phyloP scores from a whole-genome alignment of 2,113 vertebrate genomes.

The Tachuris rubrigastra region DNA sequence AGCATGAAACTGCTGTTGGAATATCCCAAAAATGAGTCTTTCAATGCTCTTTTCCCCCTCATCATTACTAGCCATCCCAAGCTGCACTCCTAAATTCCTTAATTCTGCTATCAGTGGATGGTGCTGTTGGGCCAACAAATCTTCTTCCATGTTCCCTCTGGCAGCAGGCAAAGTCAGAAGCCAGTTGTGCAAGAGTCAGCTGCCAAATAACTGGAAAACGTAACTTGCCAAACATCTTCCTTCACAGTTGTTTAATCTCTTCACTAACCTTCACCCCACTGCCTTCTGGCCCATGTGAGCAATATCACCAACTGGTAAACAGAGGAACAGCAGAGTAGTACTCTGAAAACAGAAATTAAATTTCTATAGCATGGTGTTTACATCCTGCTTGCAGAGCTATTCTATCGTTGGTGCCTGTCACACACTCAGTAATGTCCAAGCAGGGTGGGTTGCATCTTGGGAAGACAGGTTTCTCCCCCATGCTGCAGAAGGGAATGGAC shows the following conservation, averaged over 20 bases:
- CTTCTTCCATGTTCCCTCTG: background rate
- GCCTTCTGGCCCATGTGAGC: background rate
- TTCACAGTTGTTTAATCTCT: background rate
- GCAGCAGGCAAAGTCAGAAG: background rate
- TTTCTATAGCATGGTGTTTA: background rate
- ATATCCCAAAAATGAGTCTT: background rate
- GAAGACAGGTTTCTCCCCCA: background rate
- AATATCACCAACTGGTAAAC: background rate
- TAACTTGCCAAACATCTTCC: background rate
- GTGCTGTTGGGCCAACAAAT: background rate
- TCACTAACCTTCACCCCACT: background rate
- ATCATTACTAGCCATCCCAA: fast-evolving
- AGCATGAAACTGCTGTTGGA: background rate
- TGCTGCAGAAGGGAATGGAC: background rate
- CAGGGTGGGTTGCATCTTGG: background rate
- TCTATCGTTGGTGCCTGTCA: background rate
- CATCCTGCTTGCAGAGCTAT: background rate
- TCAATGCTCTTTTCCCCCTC: background rate
- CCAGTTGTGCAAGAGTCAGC: background rate
- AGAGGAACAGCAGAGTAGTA: background rate
- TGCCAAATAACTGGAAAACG: background rate
- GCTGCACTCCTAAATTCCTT: background rate
- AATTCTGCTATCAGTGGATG: background rate
- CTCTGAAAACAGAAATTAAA: background rate
- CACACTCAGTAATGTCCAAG: background rate